phyloP scores from a whole-genome alignment of 2,888 invertebrate genomes.

The Chironomus riparius region DNA sequence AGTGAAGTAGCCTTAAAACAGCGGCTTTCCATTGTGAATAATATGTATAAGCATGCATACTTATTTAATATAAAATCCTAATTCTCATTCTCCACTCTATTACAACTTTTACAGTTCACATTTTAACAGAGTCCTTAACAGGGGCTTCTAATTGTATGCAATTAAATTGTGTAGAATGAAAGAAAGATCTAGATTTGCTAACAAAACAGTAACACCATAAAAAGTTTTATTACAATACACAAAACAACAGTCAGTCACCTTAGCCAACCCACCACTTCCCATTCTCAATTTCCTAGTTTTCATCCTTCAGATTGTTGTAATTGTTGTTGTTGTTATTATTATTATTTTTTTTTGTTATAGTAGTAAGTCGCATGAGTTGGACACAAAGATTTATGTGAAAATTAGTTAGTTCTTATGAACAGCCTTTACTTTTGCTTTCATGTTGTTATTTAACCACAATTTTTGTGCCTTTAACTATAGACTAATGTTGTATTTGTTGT shows the following conservation, averaged over 20 bases:
- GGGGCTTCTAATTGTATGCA: conserved; percentile 13
- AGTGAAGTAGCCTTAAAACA: no score
- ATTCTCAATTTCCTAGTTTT: not conserved
- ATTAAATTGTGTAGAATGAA: conserved; percentile 5
- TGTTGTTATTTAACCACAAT: conserved; percentile 1
- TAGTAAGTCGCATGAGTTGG: not conserved
- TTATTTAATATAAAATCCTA: no score
- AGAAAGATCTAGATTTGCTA: conserved; percentile 11
- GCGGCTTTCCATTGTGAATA: no score
- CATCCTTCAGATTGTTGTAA: not conserved
- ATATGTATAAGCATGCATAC: no score
- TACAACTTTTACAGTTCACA: no score
- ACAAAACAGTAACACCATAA: conserved; percentile 7
- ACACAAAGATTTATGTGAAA: conserved; percentile 10
- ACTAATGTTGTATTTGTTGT: no score
- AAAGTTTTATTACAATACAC: conserved; percentile 13
- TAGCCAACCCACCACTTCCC: not conserved
- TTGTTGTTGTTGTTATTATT: not conserved
- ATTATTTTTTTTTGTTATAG: not conserved
- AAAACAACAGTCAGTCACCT: not conserved
- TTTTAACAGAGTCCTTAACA: no score
- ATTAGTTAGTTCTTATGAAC: conserved; percentile 13
- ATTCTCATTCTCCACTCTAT: no score
- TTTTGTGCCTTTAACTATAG: not conserved
- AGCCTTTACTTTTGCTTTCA: not conserved